Conservation (phyloP, 2,797 vertebrate genomes). For the Cygnus olor region DNA sequence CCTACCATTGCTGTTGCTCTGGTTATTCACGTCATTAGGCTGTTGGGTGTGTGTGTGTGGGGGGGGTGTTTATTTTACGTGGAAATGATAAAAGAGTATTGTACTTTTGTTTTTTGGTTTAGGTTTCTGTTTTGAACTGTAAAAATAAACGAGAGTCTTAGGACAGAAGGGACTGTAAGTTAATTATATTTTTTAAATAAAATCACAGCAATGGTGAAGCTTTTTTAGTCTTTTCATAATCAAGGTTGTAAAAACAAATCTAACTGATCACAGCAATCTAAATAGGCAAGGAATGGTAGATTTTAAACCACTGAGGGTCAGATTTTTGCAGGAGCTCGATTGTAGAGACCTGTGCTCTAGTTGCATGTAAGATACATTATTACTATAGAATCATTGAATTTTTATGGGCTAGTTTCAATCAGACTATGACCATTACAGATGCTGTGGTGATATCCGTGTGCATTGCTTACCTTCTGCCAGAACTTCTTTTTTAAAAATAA, state of each 20-base stretch:
- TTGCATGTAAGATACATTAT: background rate
- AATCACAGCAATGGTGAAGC: background rate
- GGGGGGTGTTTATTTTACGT: background rate
- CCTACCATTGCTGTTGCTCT: background rate
- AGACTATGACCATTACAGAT: background rate
- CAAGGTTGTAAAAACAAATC: background rate
- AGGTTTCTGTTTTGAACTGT: background rate
- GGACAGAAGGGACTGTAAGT: background rate
- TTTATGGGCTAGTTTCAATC: background rate
- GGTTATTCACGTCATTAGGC: background rate
- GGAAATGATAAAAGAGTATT: background rate
- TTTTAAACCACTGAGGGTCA: background rate
- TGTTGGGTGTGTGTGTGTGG: accelerated
- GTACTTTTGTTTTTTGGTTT: no score
- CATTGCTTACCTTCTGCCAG: background rate
- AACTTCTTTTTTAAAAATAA: background rate
- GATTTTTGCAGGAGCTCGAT: background rate
- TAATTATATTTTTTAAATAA: background rate
- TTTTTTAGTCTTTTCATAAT: background rate
- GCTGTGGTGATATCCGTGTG: background rate
- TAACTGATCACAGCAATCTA: background rate
- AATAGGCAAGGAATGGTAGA: background rate
- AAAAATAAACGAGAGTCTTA: background rate
- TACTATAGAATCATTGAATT: background rate
- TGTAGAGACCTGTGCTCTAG: background rate